Percentiles rank a stretch among this genome's conserved stretches.
Conservation (phyloP, 2,888 invertebrate species). For the Apomyelois bistriatella region DNA sequence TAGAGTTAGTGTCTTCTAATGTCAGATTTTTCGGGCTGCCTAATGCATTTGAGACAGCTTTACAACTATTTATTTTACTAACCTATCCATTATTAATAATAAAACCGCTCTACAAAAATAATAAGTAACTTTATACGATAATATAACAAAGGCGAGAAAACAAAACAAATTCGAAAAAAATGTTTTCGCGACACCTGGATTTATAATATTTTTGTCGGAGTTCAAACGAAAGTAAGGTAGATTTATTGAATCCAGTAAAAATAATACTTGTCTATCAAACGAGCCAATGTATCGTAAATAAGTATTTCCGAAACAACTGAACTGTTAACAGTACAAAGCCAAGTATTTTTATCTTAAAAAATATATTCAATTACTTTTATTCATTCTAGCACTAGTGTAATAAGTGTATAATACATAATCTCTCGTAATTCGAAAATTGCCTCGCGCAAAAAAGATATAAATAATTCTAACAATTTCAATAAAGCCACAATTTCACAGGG, state of each 20-base stretch:
- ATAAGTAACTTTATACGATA: background rate
- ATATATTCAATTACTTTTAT: background rate
- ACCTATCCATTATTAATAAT: no score
- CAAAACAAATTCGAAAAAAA: background rate
- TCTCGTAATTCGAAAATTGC: conserved; percentile 32
- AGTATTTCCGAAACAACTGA: conserved; percentile 11
- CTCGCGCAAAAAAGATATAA: conserved; percentile 46
- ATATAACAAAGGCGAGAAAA: background rate
- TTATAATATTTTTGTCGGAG: background rate
- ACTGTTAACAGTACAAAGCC: background rate
- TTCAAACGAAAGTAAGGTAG: conserved; percentile 7
- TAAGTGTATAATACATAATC: background rate
- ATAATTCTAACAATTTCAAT: conserved; percentile 71
- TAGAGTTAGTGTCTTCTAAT: no score
- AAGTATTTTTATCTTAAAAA: background rate
- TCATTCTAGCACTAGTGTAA: background rate
- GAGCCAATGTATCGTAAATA: conserved; percentile 6
- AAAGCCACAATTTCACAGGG: conserved; percentile 74
- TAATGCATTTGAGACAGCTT: no score
- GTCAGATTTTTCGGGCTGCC: no score
- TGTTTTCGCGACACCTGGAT: conserved; percentile 3
- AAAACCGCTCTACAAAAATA: background rate
- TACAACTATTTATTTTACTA: no score
- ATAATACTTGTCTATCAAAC: conserved; percentile 5
- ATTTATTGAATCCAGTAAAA: conserved; percentile 2